A percentile compares a stretch with the other conserved stretches of the same genome.
These are phyloP conservation scores for Xiphophorus birchmanni DNA, from an alignment of 2,797 vertebrate genomes.

Conservation along the genomic window DNA sequence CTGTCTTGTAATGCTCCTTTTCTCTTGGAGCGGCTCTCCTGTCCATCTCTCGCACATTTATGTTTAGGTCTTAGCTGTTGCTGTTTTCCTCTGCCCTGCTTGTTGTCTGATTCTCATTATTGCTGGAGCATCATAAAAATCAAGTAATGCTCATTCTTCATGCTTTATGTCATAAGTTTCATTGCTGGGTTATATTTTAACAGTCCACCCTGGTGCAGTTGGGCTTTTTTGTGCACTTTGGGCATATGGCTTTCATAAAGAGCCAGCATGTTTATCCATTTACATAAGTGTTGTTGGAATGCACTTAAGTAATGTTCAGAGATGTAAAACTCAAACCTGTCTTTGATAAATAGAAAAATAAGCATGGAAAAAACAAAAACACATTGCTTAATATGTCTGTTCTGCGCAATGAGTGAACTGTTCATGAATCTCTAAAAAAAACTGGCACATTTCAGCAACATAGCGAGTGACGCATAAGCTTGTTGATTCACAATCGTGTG, in stretches of 20 bases:
- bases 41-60: slow-evolving; percentile 53
- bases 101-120: slow-evolving; percentile 41
- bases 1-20: slow-evolving; percentile 56
- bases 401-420: not conserved
- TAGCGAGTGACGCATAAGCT: not conserved
- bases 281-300: slow-evolving; percentile 70
- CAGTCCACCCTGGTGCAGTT: slow-evolving; percentile 54
- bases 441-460: slow-evolving; percentile 1
- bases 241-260: slow-evolving; percentile 78
- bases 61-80: slow-evolving; percentile 48
- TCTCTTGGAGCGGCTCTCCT: slow-evolving; percentile 46
- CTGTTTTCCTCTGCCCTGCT: slow-evolving; percentile 14
- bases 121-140: slow-evolving; percentile 36
- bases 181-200: slow-evolving; percentile 24
- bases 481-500: not conserved
- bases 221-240: slow-evolving; percentile 46
- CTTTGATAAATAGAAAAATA: slow-evolving; percentile 18
- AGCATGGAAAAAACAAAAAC: not conserved
- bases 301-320: slow-evolving; percentile 54
- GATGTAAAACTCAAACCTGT: slow-evolving; percentile 26
- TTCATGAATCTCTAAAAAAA: not conserved
- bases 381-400: not conserved
- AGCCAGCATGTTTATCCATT: slow-evolving; percentile 60
- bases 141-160: slow-evolving; percentile 62
- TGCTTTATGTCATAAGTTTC: slow-evolving; percentile 64